phyloP scores from a whole-genome alignment of 2,888 invertebrate species.

The Nephrocerus scutellatus region DNA sequence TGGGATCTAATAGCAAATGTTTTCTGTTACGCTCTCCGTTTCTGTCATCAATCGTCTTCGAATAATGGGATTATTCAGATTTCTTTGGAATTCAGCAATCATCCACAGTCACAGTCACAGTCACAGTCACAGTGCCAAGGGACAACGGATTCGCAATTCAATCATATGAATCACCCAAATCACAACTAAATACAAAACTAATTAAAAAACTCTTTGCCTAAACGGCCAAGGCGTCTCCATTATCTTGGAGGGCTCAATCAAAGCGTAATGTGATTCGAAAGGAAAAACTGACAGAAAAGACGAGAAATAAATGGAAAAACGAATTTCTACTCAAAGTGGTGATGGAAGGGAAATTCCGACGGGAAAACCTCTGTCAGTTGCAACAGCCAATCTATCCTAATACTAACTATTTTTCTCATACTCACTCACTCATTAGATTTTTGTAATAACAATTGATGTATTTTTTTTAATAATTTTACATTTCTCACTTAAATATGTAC shows the following conservation, averaged over 20 bases:
- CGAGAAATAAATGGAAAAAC: slow-evolving; percentile 19
- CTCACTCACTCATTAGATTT: slow-evolving; percentile 5
- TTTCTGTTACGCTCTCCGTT: slow-evolving; percentile 41
- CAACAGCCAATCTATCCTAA: no score
- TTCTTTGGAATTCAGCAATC: slow-evolving; percentile 33
- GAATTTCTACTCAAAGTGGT: slow-evolving; percentile 22
- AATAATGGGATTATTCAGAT: slow-evolving; percentile 38
- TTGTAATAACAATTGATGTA: slow-evolving; percentile 4
- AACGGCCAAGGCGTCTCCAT: no score
- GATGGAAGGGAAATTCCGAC: slow-evolving; percentile 4
- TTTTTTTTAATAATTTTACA: not conserved
- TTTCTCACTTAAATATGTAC: no score
- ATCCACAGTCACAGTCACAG: slow-evolving; percentile 1
- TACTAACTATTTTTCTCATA: no score
- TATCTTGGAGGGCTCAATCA: slow-evolving; percentile 37
- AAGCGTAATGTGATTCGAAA: slow-evolving; percentile 45
- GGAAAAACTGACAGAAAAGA: no score
- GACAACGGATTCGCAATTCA: no score
- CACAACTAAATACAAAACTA: no score
- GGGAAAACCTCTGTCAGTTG: no score
- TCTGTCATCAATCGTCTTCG: slow-evolving; percentile 36
- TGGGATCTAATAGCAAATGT: slow-evolving; percentile 43
- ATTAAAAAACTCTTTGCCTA: no score
- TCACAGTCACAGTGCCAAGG: slow-evolving; percentile 10
- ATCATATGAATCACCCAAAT: slow-evolving; percentile 3